These are phyloP conservation scores for Hipposideros larvatus DNA, from an alignment of 2,797 vertebrate genomes.

Conservation along the genomic window DNA sequence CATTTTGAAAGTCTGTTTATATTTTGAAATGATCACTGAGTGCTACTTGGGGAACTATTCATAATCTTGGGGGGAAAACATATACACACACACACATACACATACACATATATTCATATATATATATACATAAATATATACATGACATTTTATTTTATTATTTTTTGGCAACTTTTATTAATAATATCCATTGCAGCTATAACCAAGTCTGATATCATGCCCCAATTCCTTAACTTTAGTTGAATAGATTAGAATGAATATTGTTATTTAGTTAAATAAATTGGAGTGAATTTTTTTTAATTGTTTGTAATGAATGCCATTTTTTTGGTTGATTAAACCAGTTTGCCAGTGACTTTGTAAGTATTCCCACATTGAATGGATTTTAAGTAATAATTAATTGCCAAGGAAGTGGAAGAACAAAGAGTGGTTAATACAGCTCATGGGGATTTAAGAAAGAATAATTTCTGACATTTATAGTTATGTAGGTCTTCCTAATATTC, in stretches of 20 bases:
- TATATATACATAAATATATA: too few relatives aligned
- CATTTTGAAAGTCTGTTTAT: background rate
- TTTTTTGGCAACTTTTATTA: conserved; percentile 9
- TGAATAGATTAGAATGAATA: background rate
- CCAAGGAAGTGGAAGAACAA: conserved; percentile 15
- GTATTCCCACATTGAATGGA: background rate
- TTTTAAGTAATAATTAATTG: conserved; percentile 69
- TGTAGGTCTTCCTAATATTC: background rate
- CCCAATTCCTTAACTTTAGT: conserved; percentile 56
- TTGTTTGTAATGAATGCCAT: conserved; percentile 57
- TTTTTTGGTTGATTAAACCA: conserved; percentile 57
- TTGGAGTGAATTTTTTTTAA: conserved; percentile 39
- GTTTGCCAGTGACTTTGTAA: conserved; percentile 66
- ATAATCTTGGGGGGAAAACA: background rate
- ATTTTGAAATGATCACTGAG: conserved; percentile 11
- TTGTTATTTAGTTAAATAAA: conserved; percentile 30
- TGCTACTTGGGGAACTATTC: background rate
- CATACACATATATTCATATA: too few relatives aligned
- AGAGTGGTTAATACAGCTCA: conserved; percentile 7
- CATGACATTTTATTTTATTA: background rate
- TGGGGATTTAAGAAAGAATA: conserved; percentile 28
- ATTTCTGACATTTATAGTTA: conserved; percentile 21
- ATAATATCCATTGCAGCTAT: background rate
- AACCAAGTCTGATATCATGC: background rate
- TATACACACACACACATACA: accelerated